A percentile compares a stretch with the other conserved stretches of the same genome.
Conservation (phyloP, 2,888 invertebrate species). For the Melieria crassipennis region DNA sequence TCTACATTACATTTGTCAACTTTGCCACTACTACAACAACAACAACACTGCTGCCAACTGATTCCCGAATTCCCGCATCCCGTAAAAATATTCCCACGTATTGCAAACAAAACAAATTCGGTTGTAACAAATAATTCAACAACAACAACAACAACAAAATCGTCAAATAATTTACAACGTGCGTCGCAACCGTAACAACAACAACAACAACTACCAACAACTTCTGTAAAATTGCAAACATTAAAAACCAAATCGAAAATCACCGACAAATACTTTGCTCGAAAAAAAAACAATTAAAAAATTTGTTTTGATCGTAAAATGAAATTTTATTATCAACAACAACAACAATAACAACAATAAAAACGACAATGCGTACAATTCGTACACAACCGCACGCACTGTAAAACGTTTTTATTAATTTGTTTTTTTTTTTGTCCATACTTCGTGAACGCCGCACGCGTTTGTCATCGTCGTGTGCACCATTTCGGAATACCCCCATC, state of each 20-base stretch:
- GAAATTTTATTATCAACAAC: conserved; percentile 55
- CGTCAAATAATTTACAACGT: background rate
- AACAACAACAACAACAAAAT: background rate
- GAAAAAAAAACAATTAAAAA: conserved; percentile 46
- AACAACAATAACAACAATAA: conserved; percentile 41
- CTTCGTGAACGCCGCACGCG: background rate
- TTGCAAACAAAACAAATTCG: background rate
- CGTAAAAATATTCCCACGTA: background rate
- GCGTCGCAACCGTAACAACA: conserved; percentile 21
- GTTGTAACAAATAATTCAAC: conserved; percentile 9
- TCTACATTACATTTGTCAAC: conserved; percentile 24
- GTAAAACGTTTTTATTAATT: conserved; percentile 35
- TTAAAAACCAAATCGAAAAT: too few species aligned
- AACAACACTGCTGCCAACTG: background rate
- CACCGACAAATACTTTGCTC: background rate
- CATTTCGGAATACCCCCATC: conserved; percentile 17
- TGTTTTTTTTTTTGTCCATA: background rate
- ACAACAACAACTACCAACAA: conserved; percentile 22
- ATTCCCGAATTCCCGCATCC: too few species aligned
- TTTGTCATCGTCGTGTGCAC: conserved; percentile 11
- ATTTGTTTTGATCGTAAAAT: conserved; percentile 65
- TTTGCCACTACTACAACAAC: conserved; percentile 24
- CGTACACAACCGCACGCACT: conserved; percentile 44
- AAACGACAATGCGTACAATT: conserved; percentile 22
- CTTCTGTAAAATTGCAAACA: conserved; percentile 14